Conservation (phyloP, 2,113 vertebrate species). For the Dolichotis patagonum region DNA sequence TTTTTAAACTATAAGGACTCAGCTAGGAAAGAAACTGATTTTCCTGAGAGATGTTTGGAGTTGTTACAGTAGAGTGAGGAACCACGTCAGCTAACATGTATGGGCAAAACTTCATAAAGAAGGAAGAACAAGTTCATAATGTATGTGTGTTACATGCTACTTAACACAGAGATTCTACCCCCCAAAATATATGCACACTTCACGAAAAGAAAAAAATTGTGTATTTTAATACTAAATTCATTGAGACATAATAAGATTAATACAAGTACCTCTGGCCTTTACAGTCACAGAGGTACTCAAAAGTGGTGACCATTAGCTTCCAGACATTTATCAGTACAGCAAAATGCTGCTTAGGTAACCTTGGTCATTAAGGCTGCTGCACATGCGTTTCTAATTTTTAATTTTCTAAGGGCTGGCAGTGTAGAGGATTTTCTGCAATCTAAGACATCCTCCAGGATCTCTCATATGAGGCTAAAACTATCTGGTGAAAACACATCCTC, state of each 20-base stretch:
- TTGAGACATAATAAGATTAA: neutral
- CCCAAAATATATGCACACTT: neutral
- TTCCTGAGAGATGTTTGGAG: slow-evolving; percentile 4
- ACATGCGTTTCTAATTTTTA: neutral
- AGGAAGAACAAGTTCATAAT: neutral
- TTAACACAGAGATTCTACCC: neutral
- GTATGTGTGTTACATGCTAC: neutral
- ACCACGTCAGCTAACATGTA: neutral
- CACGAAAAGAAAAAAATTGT: neutral
- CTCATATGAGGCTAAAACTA: neutral
- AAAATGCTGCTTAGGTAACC: neutral
- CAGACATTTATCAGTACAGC: neutral
- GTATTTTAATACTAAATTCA: neutral
- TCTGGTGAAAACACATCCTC: neutral
- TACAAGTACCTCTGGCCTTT: neutral
- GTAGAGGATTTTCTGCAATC: neutral
- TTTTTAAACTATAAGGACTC: neutral
- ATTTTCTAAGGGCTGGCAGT: neutral
- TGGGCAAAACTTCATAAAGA: neutral
- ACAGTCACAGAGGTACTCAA: neutral
- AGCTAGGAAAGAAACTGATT: neutral
- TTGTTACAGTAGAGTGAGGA: neutral
- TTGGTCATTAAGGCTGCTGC: neutral
- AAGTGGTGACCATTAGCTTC: neutral
- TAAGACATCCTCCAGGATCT: neutral